Percentiles rank a stretch among this genome's conserved stretches.
phyloP scores from a whole-genome alignment of 2,888 invertebrate genomes.

The Chrysolina haemoptera region DNA sequence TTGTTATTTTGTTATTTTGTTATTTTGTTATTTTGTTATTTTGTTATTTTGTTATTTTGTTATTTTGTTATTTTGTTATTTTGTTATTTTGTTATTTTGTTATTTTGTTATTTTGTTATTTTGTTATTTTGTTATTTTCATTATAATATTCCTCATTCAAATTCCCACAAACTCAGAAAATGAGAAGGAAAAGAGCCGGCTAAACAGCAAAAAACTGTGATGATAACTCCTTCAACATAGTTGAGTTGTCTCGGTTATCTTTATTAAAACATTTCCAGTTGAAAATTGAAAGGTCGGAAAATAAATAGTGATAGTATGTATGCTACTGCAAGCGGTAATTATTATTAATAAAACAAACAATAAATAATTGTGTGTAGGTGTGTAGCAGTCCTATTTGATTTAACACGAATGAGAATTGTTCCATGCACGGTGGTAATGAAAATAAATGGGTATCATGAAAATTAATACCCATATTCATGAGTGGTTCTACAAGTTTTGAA shows the following conservation, averaged over 20 bases:
- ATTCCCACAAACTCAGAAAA: no score
- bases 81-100: no score
- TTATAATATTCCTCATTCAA: no score
- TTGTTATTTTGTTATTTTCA: no score
- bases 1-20: no score
- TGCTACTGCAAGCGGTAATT: slow-evolving; percentile 10
- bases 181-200: not conserved
- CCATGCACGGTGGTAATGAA: slow-evolving; percentile 25
- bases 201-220: not conserved
- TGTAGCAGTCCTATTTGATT: slow-evolving; percentile 43
- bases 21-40: no score
- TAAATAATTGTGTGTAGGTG: slow-evolving; percentile 42
- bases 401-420: slow-evolving; percentile 38
- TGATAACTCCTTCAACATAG: not conserved
- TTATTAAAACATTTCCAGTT: not conserved
- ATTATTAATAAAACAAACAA: slow-evolving; percentile 27
- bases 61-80: no score
- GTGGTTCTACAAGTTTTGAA: slow-evolving; percentile 33
- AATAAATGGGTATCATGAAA: slow-evolving; percentile 30
- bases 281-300: slow-evolving; percentile 1
- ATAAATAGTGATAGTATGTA: slow-evolving; percentile 1
- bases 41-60: no score
- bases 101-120: no score
- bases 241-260: not conserved
- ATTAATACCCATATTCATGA: slow-evolving; percentile 26